Evolutionary conservation across 2,113 vertebrate species (phyloP).

Genomic region (Dromiciops gliroides): DNA sequence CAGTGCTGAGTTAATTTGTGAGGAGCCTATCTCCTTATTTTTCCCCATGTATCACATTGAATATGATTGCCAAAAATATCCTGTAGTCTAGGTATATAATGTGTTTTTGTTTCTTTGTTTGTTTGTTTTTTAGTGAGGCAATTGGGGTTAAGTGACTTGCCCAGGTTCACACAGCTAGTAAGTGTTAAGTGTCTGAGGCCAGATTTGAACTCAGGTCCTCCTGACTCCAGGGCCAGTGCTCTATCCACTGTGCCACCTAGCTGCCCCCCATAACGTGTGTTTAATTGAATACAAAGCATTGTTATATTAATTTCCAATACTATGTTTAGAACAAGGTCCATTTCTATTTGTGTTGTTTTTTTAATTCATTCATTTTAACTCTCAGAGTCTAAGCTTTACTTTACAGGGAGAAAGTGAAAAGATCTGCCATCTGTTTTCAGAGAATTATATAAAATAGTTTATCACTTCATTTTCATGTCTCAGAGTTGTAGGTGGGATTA

Average conservation of each 20-base stretch:
- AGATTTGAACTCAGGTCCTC: too few species aligned
- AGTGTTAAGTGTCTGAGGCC: too few species aligned
- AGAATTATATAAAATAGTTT: background rate
- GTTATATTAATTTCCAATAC: background rate
- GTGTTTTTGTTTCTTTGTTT: too few species aligned
- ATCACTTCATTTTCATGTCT: conserved; percentile 3
- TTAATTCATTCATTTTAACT: conserved; percentile 5
- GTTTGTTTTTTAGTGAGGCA: too few species aligned
- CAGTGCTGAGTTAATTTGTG: background rate
- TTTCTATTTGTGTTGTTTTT: background rate
- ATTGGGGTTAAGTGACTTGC: too few species aligned
- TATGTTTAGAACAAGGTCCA: background rate
- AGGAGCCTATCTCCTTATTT: background rate
- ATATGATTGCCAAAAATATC: background rate
- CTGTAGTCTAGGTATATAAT: background rate
- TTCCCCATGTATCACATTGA: background rate
- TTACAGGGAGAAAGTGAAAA: background rate
- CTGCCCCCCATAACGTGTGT: background rate
- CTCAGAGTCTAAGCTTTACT: background rate
- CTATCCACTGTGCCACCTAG: too few species aligned
- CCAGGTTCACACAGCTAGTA: too few species aligned
- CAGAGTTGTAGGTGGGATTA: background rate
- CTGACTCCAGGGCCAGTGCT: too few species aligned
- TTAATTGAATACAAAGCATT: background rate
- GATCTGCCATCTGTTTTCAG: conserved; percentile 7